phyloP scores from a whole-genome alignment of 2,113 vertebrate genomes.

The Pachycephala philippinensis region DNA sequence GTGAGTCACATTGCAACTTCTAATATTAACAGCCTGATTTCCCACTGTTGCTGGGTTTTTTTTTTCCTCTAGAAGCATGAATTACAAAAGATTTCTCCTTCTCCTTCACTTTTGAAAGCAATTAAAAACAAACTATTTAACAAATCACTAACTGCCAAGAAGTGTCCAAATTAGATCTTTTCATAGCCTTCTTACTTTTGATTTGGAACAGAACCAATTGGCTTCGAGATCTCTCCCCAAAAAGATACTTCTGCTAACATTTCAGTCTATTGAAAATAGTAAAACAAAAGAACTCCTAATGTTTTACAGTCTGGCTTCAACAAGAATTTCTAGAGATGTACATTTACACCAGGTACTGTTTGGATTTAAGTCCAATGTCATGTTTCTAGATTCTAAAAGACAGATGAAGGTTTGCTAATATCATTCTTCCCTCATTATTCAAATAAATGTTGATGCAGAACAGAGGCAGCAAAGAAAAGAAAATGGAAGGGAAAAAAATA shows the following conservation, averaged over 20 bases:
- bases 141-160: slow-evolving; percentile 20
- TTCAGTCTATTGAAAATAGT: not conserved
- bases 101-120: slow-evolving; percentile 7
- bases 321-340: not conserved
- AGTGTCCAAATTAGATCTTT: slow-evolving; percentile 2
- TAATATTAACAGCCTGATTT: slow-evolving; percentile 47
- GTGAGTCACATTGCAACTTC: slow-evolving; percentile 19
- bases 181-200: not conserved
- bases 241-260: not conserved
- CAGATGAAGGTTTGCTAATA: not conserved
- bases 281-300: not conserved
- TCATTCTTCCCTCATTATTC: slow-evolving; percentile 9
- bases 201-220: not conserved
- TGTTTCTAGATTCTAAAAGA: not conserved
- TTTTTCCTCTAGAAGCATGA: not conserved
- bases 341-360: not conserved
- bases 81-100: slow-evolving; percentile 24
- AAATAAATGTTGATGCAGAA: not conserved
- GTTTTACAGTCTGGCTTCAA: not conserved
- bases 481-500: not conserved
- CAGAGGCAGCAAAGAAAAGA: not conserved
- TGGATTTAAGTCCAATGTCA: not conserved
- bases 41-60: not conserved
- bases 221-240: not conserved
- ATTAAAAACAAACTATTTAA: slow-evolving; percentile 28